phyloP scores from a whole-genome alignment of 2,888 invertebrate genomes.

The Synanthedon formicaeformis region DNA sequence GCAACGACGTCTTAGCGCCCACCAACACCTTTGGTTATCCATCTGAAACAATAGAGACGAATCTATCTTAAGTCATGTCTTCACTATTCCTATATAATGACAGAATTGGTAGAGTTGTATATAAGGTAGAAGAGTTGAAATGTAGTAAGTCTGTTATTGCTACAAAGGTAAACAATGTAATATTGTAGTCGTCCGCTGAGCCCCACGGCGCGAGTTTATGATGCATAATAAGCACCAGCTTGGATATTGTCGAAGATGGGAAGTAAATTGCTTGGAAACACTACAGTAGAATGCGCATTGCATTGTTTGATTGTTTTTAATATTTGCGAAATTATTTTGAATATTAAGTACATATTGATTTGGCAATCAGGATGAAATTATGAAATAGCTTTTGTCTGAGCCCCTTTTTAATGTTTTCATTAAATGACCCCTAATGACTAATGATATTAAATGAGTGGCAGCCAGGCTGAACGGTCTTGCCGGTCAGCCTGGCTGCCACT shows the following conservation, averaged over 20 bases:
- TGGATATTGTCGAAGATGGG: constrained; percentile 7
- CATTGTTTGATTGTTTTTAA: constrained; percentile 2
- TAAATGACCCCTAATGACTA: too few species aligned
- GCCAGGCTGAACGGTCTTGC: too few species aligned
- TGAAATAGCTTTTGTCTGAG: too few species aligned
- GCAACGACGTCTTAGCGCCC: constrained; percentile 51
- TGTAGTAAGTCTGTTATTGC: constrained; percentile 3
- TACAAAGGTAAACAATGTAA: constrained; percentile 8
- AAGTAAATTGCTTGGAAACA: constrained; percentile 22
- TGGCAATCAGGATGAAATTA: too few species aligned
- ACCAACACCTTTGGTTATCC: constrained; percentile 30
- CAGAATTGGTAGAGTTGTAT: too few species aligned
- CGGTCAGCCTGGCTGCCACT: too few species aligned
- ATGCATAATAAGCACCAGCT: constrained; percentile 12
- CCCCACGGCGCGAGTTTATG: constrained; percentile 8
- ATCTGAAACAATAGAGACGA: constrained; percentile 36
- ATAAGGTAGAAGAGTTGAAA: background rate
- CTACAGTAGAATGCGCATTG: constrained; percentile 11
- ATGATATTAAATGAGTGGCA: too few species aligned
- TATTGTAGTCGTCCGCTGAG: constrained; percentile 1
- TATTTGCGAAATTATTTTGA: too few species aligned
- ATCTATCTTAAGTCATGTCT: too few species aligned
- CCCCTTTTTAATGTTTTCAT: too few species aligned
- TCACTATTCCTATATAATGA: too few species aligned
- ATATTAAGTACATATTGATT: too few species aligned